Conservation (phyloP, 2,113 vertebrate genomes). For the Chaetops frenatus region DNA sequence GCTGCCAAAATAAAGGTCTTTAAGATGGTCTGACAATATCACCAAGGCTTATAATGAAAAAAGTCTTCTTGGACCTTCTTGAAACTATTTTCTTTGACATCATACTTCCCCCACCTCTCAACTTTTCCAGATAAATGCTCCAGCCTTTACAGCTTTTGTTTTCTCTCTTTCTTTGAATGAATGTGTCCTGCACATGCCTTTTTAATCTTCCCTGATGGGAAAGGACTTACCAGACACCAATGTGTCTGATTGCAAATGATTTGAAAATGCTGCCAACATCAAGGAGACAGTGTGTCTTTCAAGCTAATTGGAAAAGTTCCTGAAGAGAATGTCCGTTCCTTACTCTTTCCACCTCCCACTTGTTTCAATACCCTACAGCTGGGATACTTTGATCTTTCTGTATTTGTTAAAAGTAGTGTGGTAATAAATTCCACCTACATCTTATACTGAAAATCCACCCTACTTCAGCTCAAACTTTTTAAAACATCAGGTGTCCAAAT, state of each 20-base stretch:
- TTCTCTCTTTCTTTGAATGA: not conserved
- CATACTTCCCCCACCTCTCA: not conserved
- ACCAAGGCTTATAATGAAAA: not conserved
- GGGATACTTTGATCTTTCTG: conserved; percentile 7
- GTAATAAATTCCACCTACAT: conserved; percentile 13
- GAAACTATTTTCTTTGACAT: not conserved
- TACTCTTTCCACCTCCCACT: not conserved
- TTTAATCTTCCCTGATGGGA: conserved; percentile 4
- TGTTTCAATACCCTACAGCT: not conserved
- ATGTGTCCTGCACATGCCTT: not conserved
- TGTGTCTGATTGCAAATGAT: not conserved
- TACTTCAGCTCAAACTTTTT: not conserved
- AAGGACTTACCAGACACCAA: not conserved
- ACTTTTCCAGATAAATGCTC: not conserved
- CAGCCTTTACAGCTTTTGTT: not conserved
- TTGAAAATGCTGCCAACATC: not conserved
- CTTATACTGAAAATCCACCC: not conserved
- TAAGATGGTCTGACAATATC: not conserved
- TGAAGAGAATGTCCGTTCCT: not conserved
- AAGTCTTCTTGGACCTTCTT: not conserved
- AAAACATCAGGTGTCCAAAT: not conserved
- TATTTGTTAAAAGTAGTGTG: not conserved
- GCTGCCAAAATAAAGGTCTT: not conserved
- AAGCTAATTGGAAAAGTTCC: not conserved
- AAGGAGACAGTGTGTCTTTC: not conserved